phyloP scores from a whole-genome alignment of 30 jellyfish, hydroid and myxozoan genomes.

The Pelagia noctiluca region DNA sequence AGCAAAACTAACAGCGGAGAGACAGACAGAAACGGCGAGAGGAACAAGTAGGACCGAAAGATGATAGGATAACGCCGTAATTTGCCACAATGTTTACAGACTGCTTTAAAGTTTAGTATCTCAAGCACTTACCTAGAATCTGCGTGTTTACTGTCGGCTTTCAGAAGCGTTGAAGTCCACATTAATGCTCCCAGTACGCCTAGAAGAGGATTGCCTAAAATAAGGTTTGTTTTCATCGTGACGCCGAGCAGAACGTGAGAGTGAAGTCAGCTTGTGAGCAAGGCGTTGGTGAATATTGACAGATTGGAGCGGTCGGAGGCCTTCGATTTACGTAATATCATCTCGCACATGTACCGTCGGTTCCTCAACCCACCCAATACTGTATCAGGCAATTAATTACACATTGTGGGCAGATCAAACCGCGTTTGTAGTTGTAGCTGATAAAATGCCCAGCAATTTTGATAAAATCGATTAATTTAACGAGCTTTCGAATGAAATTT shows the following conservation, averaged over 20 bases:
- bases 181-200: slow-evolving; percentile 38
- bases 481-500: too few relatives aligned
- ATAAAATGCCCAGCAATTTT: slow-evolving; percentile 46
- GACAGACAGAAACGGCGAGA: too few relatives aligned
- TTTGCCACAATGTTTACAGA: slow-evolving; percentile 59
- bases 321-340: too few relatives aligned
- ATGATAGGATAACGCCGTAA: too few relatives aligned
- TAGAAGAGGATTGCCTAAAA: neutral
- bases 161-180: slow-evolving; percentile 43
- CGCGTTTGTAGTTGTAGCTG: slow-evolving; percentile 46
- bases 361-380: slow-evolving; percentile 29
- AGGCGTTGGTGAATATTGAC: neutral
- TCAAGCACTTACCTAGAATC: slow-evolving; percentile 51
- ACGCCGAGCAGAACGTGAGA: neutral
- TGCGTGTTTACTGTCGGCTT: slow-evolving; percentile 60
- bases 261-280: neutral
- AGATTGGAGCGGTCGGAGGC: too few relatives aligned
- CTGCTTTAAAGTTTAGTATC: slow-evolving; percentile 42
- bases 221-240: neutral
- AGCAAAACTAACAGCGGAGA: too few relatives aligned
- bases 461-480: too few relatives aligned
- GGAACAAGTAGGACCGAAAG: too few relatives aligned
- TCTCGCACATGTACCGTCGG: slow-evolving; percentile 52
- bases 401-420: slow-evolving; percentile 46
- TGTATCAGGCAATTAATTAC: slow-evolving; percentile 57